Base-by-base conservation (phyloP, 2,113 vertebrate genomes). In the Butastur rufipennis region DNA sequence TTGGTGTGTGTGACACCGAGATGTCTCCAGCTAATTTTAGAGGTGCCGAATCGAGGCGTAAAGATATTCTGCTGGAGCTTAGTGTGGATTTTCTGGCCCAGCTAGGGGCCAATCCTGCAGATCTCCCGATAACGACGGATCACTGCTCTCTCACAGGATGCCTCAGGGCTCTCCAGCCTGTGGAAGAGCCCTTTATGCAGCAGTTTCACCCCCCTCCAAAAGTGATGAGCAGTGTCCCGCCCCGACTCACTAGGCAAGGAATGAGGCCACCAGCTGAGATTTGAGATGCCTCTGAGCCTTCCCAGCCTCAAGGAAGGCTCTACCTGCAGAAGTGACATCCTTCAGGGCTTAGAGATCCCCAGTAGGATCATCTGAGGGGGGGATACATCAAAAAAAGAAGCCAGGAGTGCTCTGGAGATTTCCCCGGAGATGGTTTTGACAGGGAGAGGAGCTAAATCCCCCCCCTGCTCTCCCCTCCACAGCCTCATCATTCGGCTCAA, bases 41-140 rank as follows among this genome's bases (percentile, higher is more conserved):
- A 96, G 94, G 88, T 1, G 68, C 59, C 8, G 34, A 92, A 73
- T 73, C 1, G 1, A 96, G 90, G 93, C 65, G 38, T 70, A 81
- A 95, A 97, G 91, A 96, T 88, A 81, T 84, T 93, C 95, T 85
- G 61, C 95, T 40, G n/a, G 85, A 94, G 91, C 43, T 93, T 22
- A 71, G 88, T 0, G 1, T 73, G 86, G 95, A 79, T 92, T 88
- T 95, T 71, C 66, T 56, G 85, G 88, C 86, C 61, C 2, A 22
- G 21, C 22, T 48, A 38, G 17, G 52, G 21, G 53, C 8, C 13
- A 72, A 95, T 95, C 85, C 68, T 61, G 59, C 78, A 87, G 81
- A 68, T 84, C 58, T 91, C 52, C 52, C 2, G 1, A 25, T 9
- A 43, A 20, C 5, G 1, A 56, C 2, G 4, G 78, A 85, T 78